Conservation (phyloP, 1,140 invertebrate genomes). For the Nymphalis io region DNA sequence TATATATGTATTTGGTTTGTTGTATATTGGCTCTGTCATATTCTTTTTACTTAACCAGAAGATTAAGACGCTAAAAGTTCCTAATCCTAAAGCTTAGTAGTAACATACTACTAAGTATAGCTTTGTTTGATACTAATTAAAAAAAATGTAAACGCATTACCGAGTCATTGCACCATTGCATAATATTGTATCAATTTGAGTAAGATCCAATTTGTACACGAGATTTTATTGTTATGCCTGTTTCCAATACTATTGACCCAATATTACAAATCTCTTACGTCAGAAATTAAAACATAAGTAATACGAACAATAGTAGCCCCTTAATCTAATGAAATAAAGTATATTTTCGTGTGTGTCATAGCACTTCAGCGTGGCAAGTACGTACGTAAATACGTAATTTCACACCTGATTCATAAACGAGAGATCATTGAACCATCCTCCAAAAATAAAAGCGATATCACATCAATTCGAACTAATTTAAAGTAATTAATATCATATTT, state of each 20-base stretch:
- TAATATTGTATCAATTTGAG: constrained; percentile 15
- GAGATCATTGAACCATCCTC: constrained; percentile 38
- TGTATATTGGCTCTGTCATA: too few species aligned
- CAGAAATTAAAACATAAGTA: constrained; percentile 1
- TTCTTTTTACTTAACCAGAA: too few species aligned
- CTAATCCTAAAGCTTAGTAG: too few species aligned
- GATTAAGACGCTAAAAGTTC: too few species aligned
- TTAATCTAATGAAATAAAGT: neutral
- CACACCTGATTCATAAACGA: constrained; percentile 42
- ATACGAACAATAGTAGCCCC: neutral
- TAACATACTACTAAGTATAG: too few species aligned
- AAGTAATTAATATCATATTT: constrained; percentile 25
- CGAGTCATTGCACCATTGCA: neutral
- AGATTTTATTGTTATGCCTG: constrained; percentile 22
- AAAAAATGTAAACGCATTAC: neutral
- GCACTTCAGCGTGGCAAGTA: constrained; percentile 15
- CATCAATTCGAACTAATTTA: constrained; percentile 27
- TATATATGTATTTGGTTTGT: too few species aligned
- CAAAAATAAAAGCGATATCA: constrained; percentile 33
- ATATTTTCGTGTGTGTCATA: constrained; percentile 1
- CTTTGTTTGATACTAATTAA: too few species aligned
- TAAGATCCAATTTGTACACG: constrained; percentile 12
- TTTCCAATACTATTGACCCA: constrained; percentile 37
- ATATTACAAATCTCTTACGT: constrained; percentile 34
- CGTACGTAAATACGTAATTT: constrained; percentile 36